Percentiles rank a stretch among this genome's conserved stretches.
Evolutionary conservation across 1,140 invertebrate species (phyloP).

Genomic region (Brachionus sp.): DNA sequence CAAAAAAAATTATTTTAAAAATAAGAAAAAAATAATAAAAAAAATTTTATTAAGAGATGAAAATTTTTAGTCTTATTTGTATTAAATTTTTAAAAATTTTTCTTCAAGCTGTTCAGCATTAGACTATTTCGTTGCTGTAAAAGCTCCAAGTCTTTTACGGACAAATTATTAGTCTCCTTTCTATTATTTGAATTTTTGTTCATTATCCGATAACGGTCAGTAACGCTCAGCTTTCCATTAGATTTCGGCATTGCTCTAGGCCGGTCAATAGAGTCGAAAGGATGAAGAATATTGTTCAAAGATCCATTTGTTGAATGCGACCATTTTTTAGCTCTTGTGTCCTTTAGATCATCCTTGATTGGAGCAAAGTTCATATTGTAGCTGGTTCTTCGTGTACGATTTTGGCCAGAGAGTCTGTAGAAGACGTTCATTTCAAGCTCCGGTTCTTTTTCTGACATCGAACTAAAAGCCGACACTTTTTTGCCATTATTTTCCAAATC

Average conservation of each 20-base stretch:
- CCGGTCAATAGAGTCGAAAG: background rate
- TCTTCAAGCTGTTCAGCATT: background rate
- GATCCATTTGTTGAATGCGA: background rate
- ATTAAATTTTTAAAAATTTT: background rate
- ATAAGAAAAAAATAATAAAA: background rate
- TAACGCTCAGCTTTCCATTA: background rate
- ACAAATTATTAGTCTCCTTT: slow-evolving; percentile 2
- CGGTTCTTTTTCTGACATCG: background rate
- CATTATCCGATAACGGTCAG: background rate
- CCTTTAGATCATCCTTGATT: background rate
- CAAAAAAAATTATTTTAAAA: too few relatives aligned
- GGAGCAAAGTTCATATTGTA: background rate
- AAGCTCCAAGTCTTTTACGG: background rate
- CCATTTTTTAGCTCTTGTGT: background rate
- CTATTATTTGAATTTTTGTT: background rate
- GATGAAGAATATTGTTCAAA: background rate
- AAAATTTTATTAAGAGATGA: background rate
- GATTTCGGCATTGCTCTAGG: background rate
- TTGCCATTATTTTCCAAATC: background rate
- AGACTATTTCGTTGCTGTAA: background rate
- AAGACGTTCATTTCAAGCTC: background rate
- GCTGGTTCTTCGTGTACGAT: background rate
- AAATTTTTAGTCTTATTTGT: background rate
- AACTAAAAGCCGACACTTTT: background rate
- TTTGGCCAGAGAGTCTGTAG: background rate